Evolutionary conservation across 1,140 invertebrate genomes (phyloP).

Genomic region (Drosophila erecta): DNA sequence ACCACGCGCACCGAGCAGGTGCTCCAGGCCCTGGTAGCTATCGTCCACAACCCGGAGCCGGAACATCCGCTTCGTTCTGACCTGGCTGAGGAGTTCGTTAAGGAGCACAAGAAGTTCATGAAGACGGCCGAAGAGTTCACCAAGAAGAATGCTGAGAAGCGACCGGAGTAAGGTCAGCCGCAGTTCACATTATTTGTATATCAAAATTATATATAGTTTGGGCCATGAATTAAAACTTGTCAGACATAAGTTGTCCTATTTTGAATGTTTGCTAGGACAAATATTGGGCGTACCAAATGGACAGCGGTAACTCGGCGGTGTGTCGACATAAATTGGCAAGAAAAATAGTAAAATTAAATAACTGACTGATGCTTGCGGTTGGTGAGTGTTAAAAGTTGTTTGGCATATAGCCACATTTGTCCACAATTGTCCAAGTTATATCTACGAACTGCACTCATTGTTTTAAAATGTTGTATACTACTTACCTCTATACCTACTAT

Average conservation of each 20-base stretch:
- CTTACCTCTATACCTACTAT: too few relatives aligned
- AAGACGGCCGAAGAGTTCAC: constrained; percentile 99
- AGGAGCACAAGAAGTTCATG: constrained; percentile 98
- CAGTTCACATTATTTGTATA: constrained; percentile 15
- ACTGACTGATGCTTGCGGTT: too few relatives aligned
- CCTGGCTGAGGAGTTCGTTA: constrained; percentile 97
- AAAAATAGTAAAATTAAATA: too few relatives aligned
- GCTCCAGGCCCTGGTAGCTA: constrained; percentile 96
- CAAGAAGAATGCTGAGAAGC: constrained; percentile 98
- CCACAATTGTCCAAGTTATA: too few relatives aligned
- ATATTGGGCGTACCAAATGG: too few relatives aligned
- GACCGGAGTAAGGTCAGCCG: constrained; percentile 90
- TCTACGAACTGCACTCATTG: too few relatives aligned
- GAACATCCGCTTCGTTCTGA: constrained; percentile 98
- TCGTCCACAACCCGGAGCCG: constrained; percentile 99
- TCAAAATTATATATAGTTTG: constrained; percentile 51
- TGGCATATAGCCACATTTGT: too few relatives aligned
- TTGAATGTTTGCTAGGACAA: not conserved
- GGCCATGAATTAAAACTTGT: constrained; percentile 7
- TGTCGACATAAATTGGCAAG: too few relatives aligned
- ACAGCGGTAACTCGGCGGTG: too few relatives aligned
- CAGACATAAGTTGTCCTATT: not conserved
- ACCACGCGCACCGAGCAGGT: constrained; percentile 99
- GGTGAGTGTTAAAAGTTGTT: too few relatives aligned
- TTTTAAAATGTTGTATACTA: too few relatives aligned